These are phyloP conservation scores for Zaprionus nigranus DNA, from an alignment of 1,140 invertebrate genomes.

Conservation along the genomic window DNA sequence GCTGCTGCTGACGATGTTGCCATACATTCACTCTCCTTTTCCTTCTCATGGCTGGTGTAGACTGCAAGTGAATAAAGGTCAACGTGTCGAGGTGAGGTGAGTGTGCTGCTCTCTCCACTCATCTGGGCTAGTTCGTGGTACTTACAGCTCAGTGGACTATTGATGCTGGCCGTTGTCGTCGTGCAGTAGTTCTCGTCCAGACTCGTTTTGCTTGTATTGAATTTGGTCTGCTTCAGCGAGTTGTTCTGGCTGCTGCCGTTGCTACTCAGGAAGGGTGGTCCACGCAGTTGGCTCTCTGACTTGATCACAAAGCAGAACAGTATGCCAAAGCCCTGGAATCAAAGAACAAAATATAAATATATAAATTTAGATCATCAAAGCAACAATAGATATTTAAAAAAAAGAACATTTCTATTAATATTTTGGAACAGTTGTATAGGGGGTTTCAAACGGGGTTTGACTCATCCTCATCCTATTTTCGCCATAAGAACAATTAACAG, in stretches of 20 bases:
- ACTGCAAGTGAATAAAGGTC: slow-evolving; percentile 57
- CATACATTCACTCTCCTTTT: slow-evolving; percentile 77
- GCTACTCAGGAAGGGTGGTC: slow-evolving; percentile 65
- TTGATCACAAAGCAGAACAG: slow-evolving; percentile 85
- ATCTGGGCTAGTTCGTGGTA: slow-evolving; percentile 19
- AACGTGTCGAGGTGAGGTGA: not conserved
- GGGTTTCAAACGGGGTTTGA: too few species aligned
- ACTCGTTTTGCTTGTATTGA: slow-evolving; percentile 76
- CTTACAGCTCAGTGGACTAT: slow-evolving; percentile 86
- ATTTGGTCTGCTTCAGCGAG: slow-evolving; percentile 74
- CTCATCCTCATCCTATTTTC: not conserved
- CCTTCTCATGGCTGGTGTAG: slow-evolving; percentile 83
- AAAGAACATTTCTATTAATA: too few species aligned
- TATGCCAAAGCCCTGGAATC: slow-evolving; percentile 85
- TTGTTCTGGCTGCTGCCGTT: slow-evolving; percentile 65
- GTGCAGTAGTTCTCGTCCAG: slow-evolving; percentile 85
- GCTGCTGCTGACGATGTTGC: slow-evolving; percentile 51
- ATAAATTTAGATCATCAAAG: not conserved
- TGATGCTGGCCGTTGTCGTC: slow-evolving; percentile 82
- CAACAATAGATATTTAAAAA: not conserved
- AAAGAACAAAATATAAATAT: not conserved
- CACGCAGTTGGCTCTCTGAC: slow-evolving; percentile 83
- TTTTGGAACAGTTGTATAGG: too few species aligned
- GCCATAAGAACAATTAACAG: not conserved
- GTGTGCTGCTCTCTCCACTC: not conserved